Evolutionary conservation across 2,113 vertebrate genomes (phyloP).

Genomic region (Tenrec ecaudatus): DNA sequence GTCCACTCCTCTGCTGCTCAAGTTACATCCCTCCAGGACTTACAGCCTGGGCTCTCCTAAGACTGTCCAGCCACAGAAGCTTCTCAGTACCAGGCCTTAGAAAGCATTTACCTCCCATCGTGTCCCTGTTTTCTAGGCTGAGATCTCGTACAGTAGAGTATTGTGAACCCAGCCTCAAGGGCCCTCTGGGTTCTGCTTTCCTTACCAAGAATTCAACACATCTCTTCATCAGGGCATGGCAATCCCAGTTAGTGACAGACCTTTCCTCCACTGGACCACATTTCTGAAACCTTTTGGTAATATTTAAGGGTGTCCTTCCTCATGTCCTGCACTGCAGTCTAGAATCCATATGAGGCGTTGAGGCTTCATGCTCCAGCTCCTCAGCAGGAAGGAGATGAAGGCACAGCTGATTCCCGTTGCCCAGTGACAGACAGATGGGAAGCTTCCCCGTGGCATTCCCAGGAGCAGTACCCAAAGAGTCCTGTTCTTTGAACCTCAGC

Average conservation of each 20-base stretch:
- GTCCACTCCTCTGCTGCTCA: conserved; percentile 23
- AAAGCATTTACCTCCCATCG: background rate
- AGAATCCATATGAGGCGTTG: background rate
- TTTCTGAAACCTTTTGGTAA: conserved; percentile 8
- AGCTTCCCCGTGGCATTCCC: background rate
- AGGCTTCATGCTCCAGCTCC: background rate
- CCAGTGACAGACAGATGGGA: background rate
- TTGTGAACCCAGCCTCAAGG: background rate
- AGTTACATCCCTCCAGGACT: conserved; percentile 4
- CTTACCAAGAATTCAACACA: background rate
- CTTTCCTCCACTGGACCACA: background rate
- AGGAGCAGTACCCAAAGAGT: background rate
- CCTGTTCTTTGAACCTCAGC: background rate
- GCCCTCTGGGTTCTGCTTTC: background rate
- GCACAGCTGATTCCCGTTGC: background rate
- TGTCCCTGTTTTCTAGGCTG: background rate
- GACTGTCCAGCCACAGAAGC: background rate
- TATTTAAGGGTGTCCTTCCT: background rate
- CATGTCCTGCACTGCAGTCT: background rate
- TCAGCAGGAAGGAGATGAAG: background rate
- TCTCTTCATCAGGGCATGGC: background rate
- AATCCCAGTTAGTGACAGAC: background rate
- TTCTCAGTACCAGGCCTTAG: background rate
- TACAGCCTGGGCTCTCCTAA: background rate
- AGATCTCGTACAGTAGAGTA: too few relatives aligned